phyloP scores from a whole-genome alignment of 1,140 invertebrate species.

The Micrasema minimum region DNA sequence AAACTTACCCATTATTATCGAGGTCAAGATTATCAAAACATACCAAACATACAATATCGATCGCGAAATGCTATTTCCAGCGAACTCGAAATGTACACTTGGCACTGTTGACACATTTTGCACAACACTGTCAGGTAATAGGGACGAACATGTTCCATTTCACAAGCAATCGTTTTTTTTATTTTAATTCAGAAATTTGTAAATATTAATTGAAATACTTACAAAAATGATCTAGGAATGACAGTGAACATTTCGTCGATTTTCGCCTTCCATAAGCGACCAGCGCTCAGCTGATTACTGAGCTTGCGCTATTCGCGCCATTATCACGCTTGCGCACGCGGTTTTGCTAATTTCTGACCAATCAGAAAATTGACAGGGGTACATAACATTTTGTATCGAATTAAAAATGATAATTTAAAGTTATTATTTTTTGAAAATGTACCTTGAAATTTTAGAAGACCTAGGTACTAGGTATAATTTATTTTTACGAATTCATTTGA shows the following conservation, averaged over 20 bases:
- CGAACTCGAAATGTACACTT: conserved; percentile 23
- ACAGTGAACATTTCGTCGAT: conserved; percentile 37
- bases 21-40: conserved; percentile 44
- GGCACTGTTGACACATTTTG: conserved; percentile 38
- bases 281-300: conserved; percentile 45
- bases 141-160: background rate
- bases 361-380: background rate
- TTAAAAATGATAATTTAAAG: too few relatives aligned
- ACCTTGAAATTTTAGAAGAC: too few relatives aligned
- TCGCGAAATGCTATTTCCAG: conserved; percentile 36
- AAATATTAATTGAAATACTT: conserved; percentile 31
- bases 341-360: conserved; percentile 6
- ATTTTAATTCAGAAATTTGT: conserved; percentile 36
- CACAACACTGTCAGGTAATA: conserved; percentile 31
- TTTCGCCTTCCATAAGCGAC: conserved; percentile 34
- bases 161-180: background rate
- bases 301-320: conserved; percentile 19
- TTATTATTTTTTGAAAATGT: too few relatives aligned
- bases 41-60: conserved; percentile 38
- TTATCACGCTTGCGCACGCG: conserved; percentile 15
- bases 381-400: background rate
- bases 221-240: conserved; percentile 44
- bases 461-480: too few relatives aligned
- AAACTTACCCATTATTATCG: conserved; percentile 41
- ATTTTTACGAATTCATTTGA: too few relatives aligned